Evolutionary conservation across 2,797 vertebrate species (phyloP).

Genomic region (Pangasius djambal): DNA sequence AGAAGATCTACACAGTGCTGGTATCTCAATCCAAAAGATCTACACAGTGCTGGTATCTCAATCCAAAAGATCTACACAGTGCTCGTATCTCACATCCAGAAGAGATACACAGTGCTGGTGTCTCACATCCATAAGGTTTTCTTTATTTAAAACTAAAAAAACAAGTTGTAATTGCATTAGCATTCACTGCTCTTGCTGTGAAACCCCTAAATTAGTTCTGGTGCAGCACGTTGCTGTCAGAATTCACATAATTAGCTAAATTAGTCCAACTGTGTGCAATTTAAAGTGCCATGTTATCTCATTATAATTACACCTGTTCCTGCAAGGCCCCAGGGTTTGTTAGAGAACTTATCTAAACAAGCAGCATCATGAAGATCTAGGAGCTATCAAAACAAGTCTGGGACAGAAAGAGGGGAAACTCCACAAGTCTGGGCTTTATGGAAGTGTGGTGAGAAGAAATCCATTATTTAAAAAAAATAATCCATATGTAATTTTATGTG

Average conservation of each 20-base stretch:
- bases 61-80: not conserved
- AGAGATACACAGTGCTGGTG: too few species aligned
- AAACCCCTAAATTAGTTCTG: not conserved
- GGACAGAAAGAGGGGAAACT: not conserved
- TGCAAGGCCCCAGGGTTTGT: not conserved
- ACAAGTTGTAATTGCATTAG: not conserved
- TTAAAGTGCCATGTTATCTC: not conserved
- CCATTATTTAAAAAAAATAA: not conserved
- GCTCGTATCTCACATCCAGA: not conserved
- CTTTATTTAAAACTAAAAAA: too few species aligned
- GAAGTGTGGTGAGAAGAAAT: not conserved
- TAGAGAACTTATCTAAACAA: not conserved
- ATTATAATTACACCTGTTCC: not conserved
- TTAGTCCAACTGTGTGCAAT: not conserved
- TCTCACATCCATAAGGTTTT: not conserved
- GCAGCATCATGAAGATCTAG: not conserved
- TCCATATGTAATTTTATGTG: not conserved
- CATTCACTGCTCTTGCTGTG: not conserved
- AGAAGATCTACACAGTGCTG: not conserved
- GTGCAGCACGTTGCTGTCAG: not conserved
- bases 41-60: too few species aligned
- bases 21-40: too few species aligned
- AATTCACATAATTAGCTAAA: not conserved
- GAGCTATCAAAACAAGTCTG: not conserved
- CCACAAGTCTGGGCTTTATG: not conserved